Conservation (phyloP, 2,113 vertebrate species). For the Sardina pilchardus region DNA sequence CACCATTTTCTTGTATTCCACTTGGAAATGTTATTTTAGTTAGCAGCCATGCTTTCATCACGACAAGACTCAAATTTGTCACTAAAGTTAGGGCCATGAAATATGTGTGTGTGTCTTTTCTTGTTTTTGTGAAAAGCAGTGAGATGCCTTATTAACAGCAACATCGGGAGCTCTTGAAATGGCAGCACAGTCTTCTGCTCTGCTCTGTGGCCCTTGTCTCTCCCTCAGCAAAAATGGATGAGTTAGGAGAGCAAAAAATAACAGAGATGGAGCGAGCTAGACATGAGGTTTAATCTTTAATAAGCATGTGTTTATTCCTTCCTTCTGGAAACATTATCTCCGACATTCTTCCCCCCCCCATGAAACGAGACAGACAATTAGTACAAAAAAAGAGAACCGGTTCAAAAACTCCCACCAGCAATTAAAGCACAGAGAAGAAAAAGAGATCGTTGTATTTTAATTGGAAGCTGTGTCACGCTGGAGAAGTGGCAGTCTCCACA, state of each 20-base stretch:
- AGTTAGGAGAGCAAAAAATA: background rate
- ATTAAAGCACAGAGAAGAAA: constrained; percentile 62
- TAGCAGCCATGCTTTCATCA: background rate
- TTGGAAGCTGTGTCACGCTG: constrained; percentile 62
- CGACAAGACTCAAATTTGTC: background rate
- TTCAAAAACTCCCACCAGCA: constrained; percentile 62
- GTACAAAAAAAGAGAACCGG: constrained; percentile 56
- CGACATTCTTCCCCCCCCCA: constrained; percentile 31
- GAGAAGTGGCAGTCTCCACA: constrained; percentile 53
- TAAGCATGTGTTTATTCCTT: constrained; percentile 43
- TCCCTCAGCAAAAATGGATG: background rate
- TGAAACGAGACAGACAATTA: constrained; percentile 54
- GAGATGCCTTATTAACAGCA: background rate
- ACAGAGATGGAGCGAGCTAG: background rate
- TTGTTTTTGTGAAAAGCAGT: background rate
- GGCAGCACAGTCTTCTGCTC: background rate
- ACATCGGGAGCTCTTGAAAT: background rate
- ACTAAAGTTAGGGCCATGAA: background rate
- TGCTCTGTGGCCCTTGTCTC: background rate
- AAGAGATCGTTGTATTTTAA: constrained; percentile 57
- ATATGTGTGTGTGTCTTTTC: background rate
- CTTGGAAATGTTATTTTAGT: background rate
- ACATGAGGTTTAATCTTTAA: constrained; percentile 40
- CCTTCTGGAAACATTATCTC: constrained; percentile 23
- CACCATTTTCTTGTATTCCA: background rate